Evolutionary conservation across 2,113 vertebrate species (phyloP).

Genomic region (Neofelis nebulosa): DNA sequence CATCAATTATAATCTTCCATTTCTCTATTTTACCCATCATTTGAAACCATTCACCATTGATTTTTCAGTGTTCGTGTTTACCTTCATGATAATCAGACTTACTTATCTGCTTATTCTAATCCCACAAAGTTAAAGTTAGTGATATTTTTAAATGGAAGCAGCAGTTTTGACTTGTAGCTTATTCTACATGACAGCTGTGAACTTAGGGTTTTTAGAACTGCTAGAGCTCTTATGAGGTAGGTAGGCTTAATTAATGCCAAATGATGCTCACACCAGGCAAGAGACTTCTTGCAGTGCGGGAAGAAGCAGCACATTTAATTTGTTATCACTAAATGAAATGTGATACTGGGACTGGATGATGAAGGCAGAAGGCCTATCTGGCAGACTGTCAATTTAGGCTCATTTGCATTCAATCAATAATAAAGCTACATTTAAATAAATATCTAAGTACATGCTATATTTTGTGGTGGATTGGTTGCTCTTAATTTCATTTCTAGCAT

Average conservation of each 20-base stretch:
- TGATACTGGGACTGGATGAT: neutral
- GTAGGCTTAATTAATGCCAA: constrained; percentile 60
- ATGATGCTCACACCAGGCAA: constrained; percentile 39
- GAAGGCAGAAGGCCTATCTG: neutral
- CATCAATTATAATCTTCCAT: neutral
- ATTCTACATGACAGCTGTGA: neutral
- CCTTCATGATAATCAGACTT: neutral
- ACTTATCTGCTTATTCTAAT: neutral
- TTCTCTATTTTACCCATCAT: neutral
- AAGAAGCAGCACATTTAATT: constrained; percentile 42
- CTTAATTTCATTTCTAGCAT: neutral
- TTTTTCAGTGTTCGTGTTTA: neutral
- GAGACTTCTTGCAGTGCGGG: neutral
- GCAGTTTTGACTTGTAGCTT: neutral
- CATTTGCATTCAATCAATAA: neutral
- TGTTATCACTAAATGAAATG: constrained; percentile 16
- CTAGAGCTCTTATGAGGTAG: constrained; percentile 11
- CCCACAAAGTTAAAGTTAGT: neutral
- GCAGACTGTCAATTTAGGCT: neutral
- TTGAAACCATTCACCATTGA: neutral
- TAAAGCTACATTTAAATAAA: neutral
- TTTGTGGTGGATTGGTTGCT: neutral
- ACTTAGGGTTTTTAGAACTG: neutral
- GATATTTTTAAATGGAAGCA: constrained; percentile 7
- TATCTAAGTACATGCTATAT: neutral